phyloP scores from a whole-genome alignment of 2,113 vertebrate genomes.

The Corapipo altera region DNA sequence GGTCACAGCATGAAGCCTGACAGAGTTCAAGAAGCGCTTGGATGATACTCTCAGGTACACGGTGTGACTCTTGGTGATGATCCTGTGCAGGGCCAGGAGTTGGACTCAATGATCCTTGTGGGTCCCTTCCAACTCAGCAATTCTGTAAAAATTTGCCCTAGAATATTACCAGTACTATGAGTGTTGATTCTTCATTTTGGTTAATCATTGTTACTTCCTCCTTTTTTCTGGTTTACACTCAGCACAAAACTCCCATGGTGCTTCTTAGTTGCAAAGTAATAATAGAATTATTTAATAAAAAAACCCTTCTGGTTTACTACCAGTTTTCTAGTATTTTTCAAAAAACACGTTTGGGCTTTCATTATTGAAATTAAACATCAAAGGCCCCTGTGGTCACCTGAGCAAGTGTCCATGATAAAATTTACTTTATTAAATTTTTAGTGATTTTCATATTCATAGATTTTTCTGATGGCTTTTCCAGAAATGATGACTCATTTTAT shows the following conservation, averaged over 20 bases:
- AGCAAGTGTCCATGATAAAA: background rate
- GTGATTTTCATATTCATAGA: background rate
- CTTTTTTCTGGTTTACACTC: background rate
- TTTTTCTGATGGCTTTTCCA: background rate
- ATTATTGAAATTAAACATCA: background rate
- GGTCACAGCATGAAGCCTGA: background rate
- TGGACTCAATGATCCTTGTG: background rate
- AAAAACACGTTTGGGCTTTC: background rate
- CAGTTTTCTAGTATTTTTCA: background rate
- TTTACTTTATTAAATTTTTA: background rate
- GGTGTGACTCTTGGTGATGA: background rate
- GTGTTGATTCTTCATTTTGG: background rate
- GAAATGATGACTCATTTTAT: background rate
- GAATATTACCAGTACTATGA: background rate
- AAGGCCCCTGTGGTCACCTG: background rate
- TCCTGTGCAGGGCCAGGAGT: background rate
- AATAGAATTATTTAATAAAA: background rate
- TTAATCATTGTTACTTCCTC: background rate
- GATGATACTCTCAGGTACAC: background rate
- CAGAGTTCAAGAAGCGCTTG: background rate
- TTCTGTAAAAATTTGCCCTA: background rate
- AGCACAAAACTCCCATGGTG: background rate
- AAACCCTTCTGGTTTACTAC: background rate
- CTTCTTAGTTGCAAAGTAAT: background rate
- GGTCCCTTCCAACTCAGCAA: background rate